Evolutionary conservation across 2,113 vertebrate species (phyloP).

Genomic region (Cinclus mexicanus): DNA sequence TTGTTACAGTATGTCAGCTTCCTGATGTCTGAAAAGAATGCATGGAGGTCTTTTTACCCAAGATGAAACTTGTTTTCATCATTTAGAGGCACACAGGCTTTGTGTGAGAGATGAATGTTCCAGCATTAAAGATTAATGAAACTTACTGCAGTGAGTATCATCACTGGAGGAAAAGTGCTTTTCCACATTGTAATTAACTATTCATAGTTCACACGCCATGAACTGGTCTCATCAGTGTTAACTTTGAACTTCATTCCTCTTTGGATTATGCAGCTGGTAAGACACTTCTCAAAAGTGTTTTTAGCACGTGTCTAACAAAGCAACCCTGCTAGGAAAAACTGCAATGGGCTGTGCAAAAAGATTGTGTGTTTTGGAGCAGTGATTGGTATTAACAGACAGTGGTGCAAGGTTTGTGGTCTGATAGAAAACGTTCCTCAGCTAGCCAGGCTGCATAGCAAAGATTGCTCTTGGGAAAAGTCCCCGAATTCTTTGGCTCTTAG

Average conservation of each 20-base stretch:
- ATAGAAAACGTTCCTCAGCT: constrained; percentile 53
- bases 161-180: neutral
- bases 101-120: neutral
- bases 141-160: neutral
- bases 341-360: neutral
- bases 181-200: neutral
- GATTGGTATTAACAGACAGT: constrained; percentile 25
- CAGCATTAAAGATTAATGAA: neutral
- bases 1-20: neutral
- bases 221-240: neutral
- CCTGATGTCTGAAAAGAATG: neutral
- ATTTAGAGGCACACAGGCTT: neutral
- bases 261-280: neutral
- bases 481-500: constrained; percentile 57
- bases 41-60: neutral
- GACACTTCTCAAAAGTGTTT: neutral
- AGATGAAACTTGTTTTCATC: neutral
- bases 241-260: neutral
- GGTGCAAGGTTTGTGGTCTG: constrained; percentile 39
- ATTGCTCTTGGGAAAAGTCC: constrained; percentile 54
- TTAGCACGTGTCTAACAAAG: neutral
- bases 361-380: neutral
- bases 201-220: neutral
- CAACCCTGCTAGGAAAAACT: neutral
- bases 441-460: constrained; percentile 44